Base-by-base conservation (phyloP, 2,888 invertebrate species). In the Ochropacha duplaris region DNA sequence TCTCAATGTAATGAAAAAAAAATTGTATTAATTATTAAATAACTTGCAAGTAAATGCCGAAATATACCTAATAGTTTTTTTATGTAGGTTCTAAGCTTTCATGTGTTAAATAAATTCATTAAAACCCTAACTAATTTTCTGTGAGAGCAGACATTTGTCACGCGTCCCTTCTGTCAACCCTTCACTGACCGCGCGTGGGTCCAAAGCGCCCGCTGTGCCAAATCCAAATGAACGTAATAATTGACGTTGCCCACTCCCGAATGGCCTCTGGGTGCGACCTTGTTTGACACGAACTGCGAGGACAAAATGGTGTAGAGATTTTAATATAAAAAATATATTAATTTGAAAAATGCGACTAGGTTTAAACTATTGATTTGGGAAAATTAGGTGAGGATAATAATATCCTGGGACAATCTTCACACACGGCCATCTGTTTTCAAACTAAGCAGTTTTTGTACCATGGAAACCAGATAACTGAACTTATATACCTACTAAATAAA, bases 191-290 rank as follows among this genome's bases (percentile, higher is more conserved):
- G 71, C 69, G 72, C 66, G 44, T 44, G 78, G 83, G 84, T 79
- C 81, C 79, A 71, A 77, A 78, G 76, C 76, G 76, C 77, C 79
- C 79, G 76, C 76, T 88, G 89, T 91, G 91, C 86, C 82, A 88
- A 89, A 90, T 90, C 83, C 83, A 92, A 92, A 92, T 90, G 92
- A 92, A 92, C 86, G 91, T 78, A 92, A 92, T 92, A 90, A 92
- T 92, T 91, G 88, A 82, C 81, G 78, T 79, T 84, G 83, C 77
- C 84, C 81, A 75, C 71, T 71, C 69, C 65, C 66, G 71, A 77
- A 44, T 44, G 44, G 52, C 79, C 76, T 76, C 65, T 70, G 70
- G 78, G 71, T 76, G 72, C 76, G 72, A 72, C 68, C 66, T 44
- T 66, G 64, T 64, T 72, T 50, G 65, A 60, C 59, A 54, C 50